A percentile compares a stretch with the other conserved stretches of the same genome.
Conservation (phyloP, 2,888 invertebrate species). For the Cataglyphis altisquamis region DNA sequence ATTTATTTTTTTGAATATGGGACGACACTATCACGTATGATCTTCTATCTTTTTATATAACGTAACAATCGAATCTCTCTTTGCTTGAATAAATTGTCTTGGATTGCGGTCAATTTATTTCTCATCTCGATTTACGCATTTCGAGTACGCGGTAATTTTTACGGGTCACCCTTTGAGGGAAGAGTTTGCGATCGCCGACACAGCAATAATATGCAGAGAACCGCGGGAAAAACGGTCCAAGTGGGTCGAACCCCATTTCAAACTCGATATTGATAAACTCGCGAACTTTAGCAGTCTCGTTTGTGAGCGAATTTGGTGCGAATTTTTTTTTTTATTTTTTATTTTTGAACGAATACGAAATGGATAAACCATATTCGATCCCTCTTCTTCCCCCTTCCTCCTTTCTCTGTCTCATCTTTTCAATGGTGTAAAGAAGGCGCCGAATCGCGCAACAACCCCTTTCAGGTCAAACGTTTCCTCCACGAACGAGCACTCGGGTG, state of each 20-base stretch:
- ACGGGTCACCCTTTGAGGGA: conserved; percentile 26
- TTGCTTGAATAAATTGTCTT: conserved; percentile 13
- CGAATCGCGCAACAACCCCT: conserved; percentile 63
- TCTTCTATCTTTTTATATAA: conserved; percentile 10
- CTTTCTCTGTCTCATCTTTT: not conserved
- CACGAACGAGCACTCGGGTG: conserved; percentile 65
- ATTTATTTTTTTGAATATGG: conserved; percentile 5
- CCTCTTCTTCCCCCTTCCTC: not conserved
- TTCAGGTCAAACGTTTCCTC: conserved; percentile 75
- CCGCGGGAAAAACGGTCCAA: not conserved
- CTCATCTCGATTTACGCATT: not conserved
- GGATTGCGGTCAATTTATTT: not conserved
- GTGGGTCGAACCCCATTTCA: conserved; percentile 37
- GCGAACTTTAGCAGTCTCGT: conserved; percentile 46
- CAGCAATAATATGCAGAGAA: conserved; percentile 50
- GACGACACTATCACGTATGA: not conserved
- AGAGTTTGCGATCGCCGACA: conserved; percentile 42
- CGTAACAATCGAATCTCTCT: not conserved
- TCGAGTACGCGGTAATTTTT: conserved; percentile 37
- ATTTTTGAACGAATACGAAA: conserved; percentile 63
- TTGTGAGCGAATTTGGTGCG: conserved; percentile 27
- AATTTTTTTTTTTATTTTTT: conserved; percentile 7
- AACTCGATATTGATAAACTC: conserved; percentile 67
- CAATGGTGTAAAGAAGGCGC: conserved; percentile 61
- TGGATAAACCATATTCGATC: conserved; percentile 68